Conservation (phyloP, 2,888 invertebrate species). For the Romanomermis culicivorax region DNA sequence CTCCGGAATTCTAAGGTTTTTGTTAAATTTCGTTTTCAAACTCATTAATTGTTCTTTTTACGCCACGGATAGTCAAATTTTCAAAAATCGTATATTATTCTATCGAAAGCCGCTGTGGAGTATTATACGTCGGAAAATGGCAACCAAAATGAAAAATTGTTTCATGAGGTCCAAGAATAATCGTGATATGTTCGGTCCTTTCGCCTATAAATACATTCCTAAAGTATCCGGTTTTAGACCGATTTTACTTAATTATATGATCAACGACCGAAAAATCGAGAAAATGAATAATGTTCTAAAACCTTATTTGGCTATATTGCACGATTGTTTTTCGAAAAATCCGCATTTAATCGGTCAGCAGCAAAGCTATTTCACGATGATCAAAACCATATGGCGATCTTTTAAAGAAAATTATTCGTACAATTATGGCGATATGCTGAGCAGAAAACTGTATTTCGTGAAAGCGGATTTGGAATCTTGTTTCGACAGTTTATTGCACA, state of each 20-base stretch:
- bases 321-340: not conserved
- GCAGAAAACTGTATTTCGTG: not conserved
- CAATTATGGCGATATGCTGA: not conserved
- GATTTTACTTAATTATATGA: not conserved
- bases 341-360: not conserved
- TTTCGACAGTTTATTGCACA: not conserved
- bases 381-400: not conserved
- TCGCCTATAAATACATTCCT: not conserved
- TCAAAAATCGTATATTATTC: slow-evolving; percentile 2
- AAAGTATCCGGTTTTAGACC: not conserved
- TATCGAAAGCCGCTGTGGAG: slow-evolving; percentile 6
- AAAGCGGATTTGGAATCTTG: slow-evolving; percentile 2
- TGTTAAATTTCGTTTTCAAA: not conserved
- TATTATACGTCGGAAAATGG: not conserved
- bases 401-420: not conserved
- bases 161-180: too few species aligned
- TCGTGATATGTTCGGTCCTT: not conserved
- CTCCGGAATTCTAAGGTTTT: not conserved
- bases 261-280: not conserved
- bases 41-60: not conserved
- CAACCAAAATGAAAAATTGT: not conserved
- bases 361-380: not conserved
- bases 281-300: not conserved
- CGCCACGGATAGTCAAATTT: slow-evolving; percentile 3
- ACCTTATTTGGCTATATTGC: not conserved